Percentiles rank a stretch among this genome's conserved stretches.
Conservation (phyloP, 2,113 vertebrate genomes). For the Serilophus lunatus region DNA sequence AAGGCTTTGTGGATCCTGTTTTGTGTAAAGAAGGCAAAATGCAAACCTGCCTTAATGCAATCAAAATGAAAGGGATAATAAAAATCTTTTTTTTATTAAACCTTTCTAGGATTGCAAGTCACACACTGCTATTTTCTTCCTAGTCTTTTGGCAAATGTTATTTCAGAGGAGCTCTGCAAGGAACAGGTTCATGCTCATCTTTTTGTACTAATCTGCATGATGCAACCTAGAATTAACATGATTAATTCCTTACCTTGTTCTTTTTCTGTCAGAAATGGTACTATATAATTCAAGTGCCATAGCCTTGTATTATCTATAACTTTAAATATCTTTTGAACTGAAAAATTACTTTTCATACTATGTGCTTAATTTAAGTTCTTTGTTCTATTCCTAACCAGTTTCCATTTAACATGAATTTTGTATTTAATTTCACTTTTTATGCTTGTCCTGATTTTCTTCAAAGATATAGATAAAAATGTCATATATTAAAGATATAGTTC, state of each 20-base stretch:
- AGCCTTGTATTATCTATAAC: neutral
- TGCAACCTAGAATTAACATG: neutral
- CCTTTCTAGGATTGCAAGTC: neutral
- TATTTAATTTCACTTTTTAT: neutral
- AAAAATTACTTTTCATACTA: neutral
- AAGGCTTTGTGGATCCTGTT: neutral
- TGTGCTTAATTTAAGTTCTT: neutral
- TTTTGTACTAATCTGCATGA: neutral
- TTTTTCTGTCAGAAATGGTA: neutral
- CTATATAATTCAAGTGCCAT: neutral
- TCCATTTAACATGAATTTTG: neutral
- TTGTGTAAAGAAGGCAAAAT: neutral
- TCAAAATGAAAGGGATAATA: neutral
- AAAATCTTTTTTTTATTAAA: neutral
- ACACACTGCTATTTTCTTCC: neutral
- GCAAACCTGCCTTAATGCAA: neutral
- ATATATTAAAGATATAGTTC: neutral
- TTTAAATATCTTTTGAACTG: neutral
- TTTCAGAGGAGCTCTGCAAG: neutral
- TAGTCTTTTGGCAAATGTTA: neutral
- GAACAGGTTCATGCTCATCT: neutral
- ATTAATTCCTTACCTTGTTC: neutral
- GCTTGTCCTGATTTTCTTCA: neutral
- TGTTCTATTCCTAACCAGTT: neutral
- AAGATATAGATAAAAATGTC: neutral